These are phyloP conservation scores for Portevinia maculata DNA, from an alignment of 2,888 invertebrate species.

Conservation along the genomic window DNA sequence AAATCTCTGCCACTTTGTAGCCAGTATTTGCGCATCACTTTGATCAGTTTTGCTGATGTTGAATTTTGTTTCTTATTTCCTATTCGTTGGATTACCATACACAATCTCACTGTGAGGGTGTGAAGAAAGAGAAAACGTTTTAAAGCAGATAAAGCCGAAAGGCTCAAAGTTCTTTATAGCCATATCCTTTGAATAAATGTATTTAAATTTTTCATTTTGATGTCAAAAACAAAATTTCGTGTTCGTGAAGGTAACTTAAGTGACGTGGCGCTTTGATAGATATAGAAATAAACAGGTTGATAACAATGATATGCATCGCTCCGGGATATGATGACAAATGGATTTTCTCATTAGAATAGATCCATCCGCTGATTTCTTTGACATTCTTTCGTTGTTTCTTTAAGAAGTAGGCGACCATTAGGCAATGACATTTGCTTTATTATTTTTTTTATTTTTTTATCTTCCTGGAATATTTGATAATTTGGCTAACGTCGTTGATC, in stretches of 20 bases:
- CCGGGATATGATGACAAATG: slow-evolving; percentile 69
- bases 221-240: slow-evolving; percentile 14
- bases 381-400: slow-evolving; percentile 17
- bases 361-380: slow-evolving; percentile 38
- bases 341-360: slow-evolving; percentile 69
- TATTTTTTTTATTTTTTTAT: slow-evolving; percentile 23
- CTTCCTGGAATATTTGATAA: not conserved
- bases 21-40: slow-evolving; percentile 63
- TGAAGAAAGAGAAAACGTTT: not conserved
- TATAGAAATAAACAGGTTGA: not conserved
- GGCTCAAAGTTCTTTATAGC: slow-evolving; percentile 18
- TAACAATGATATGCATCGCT: slow-evolving; percentile 18
- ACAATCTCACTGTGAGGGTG: not conserved
- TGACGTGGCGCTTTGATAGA: not conserved
- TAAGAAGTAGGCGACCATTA: slow-evolving; percentile 10
- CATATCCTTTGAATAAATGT: slow-evolving; percentile 40
- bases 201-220: slow-evolving; percentile 61
- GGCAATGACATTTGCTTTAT: slow-evolving; percentile 53
- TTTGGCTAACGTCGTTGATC: no score
- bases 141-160: slow-evolving; percentile 50
- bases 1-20: slow-evolving; percentile 53
- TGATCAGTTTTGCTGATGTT: slow-evolving; percentile 49
- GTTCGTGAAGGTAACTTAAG: not conserved
- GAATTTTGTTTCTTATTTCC: slow-evolving; percentile 12
- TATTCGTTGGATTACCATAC: slow-evolving; percentile 20